Conservation (phyloP, 2,113 vertebrate genomes). For the Coturnix japonica region DNA sequence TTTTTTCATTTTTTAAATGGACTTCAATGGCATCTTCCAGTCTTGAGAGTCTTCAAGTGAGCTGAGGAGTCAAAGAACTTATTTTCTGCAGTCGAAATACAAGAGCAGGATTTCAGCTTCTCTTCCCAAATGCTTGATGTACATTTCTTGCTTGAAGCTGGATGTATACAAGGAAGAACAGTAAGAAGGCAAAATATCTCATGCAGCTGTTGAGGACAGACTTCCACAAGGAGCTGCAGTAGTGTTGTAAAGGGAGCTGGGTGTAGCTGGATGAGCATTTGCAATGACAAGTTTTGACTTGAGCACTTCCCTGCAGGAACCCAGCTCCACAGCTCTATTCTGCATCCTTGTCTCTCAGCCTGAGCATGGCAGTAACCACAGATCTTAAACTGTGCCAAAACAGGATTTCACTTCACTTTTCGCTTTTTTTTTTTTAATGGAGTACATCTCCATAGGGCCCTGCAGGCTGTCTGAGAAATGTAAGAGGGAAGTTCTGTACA, state of each 20-base stretch:
- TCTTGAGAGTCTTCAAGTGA: neutral
- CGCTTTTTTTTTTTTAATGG: no score
- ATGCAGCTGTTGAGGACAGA: neutral
- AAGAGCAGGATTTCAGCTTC: neutral
- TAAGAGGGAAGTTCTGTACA: neutral
- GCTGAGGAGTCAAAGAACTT: neutral
- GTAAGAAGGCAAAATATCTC: neutral
- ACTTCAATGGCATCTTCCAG: neutral
- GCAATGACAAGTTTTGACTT: neutral
- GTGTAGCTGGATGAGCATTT: neutral
- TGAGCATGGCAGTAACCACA: neutral
- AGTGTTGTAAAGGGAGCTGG: neutral
- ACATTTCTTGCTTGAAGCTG: neutral
- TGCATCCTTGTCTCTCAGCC: neutral
- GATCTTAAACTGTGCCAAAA: neutral
- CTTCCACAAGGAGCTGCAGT: neutral
- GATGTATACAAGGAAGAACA: neutral
- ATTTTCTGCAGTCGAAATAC: neutral
- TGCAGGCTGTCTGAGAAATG: neutral
- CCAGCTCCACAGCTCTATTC: fast-evolving
- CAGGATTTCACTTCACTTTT: neutral
- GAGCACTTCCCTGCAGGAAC: neutral
- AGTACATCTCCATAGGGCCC: neutral
- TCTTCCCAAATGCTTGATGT: neutral
- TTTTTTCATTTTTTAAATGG: neutral